Evolutionary conservation across 2,113 vertebrate species (phyloP), one percentile per base, ranked within the genome.

Genomic region (Elachura formosa): DNA sequence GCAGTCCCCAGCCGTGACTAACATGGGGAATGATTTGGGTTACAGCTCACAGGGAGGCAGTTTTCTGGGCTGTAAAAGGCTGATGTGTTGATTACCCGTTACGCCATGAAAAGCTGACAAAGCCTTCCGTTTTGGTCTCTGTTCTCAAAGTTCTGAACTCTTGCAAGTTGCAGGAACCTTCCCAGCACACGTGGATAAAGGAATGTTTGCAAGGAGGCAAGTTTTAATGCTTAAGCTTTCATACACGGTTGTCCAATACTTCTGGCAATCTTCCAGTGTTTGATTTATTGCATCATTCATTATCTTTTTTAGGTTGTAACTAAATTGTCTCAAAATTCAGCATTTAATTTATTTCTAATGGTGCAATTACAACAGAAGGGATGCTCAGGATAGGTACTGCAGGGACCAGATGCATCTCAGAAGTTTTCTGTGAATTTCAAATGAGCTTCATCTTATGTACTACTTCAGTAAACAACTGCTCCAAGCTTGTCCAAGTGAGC

Each of bases 41-140:
- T 81, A 31, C 33, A 64, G 86, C 78, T 87, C 78, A 45, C 41
- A 59, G 78, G 56, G 83, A 93, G 46, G 56, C 72, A 78, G 31
- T 55, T 94, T 91, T 95, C 95, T 91, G 93, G 93, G 83, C 91
- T 90, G 61, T 96, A 88, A 95, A 96, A 91, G 68, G 52, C 92
- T 85, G 77, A 68, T 95, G 94, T 36, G 33, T 52, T 95, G 89
- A 95, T 91, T 75, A 51, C 59, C 58, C 21, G 1, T 93, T 94
- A 94, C 72, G 45, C 78, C 67, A 28, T 79, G 94, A 83, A 74
- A 90, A 94, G 40, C 12, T 51, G 91, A 85, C 80, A 52, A 54
- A 22, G 31, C 11, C 34, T 0, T 0, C n/a, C 10, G 1, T 62
- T 69, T 90, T n/a, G 55, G 4, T 85, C 52, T 55, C 54, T 38